phyloP scores from a whole-genome alignment of 2,113 vertebrate species.

The Empidonax alnorum region DNA sequence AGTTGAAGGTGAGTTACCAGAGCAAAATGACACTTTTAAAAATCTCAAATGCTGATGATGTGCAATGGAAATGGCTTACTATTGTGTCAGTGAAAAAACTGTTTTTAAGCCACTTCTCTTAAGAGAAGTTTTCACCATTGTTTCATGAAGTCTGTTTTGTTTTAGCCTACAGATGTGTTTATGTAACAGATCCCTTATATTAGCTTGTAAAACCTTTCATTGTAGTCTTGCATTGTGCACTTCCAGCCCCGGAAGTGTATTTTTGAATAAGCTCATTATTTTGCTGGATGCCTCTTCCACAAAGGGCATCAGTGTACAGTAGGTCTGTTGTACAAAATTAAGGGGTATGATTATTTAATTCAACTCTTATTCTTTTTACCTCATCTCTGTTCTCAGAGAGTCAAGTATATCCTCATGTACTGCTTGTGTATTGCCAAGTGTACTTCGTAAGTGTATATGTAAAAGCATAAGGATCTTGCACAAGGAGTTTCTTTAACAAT shows the following conservation, averaged over 20 bases:
- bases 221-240: not conserved
- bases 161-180: slow-evolving; percentile 50
- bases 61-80: not conserved
- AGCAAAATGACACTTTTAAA: not conserved
- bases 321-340: not conserved
- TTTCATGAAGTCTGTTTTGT: slow-evolving; percentile 29
- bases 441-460: not conserved
- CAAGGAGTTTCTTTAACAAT: slow-evolving; percentile 54
- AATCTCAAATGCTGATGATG: not conserved
- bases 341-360: not conserved
- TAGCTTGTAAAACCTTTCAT: slow-evolving; percentile 33
- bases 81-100: not conserved
- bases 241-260: not conserved
- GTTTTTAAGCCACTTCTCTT: not conserved
- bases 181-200: slow-evolving; percentile 28
- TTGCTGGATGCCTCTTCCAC: not conserved
- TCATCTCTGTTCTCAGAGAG: not conserved
- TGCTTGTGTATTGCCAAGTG: not conserved
- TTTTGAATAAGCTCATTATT: slow-evolving; percentile 6
- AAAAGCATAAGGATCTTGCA: not conserved
- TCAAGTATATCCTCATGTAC: not conserved
- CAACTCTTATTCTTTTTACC: not conserved
- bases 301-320: not conserved
- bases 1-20: not conserved
- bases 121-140: not conserved